Evolutionary conservation across 2,113 vertebrate genomes (phyloP), one percentile per base, ranked within the genome.

Genomic region (Centropus bengalensis): DNA sequence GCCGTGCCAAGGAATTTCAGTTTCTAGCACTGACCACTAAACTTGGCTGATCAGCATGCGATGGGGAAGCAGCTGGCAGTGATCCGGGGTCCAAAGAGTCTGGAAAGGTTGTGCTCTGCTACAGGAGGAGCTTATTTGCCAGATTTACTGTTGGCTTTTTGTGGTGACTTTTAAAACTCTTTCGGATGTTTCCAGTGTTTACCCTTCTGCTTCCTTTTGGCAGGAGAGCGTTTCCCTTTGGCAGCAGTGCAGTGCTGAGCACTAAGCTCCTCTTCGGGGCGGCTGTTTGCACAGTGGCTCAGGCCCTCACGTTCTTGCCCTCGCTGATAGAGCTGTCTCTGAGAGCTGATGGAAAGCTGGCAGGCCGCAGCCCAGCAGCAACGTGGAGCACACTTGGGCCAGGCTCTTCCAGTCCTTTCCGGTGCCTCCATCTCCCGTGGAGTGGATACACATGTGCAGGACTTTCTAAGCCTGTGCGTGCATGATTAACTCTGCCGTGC

Each of bases 301-400:
- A 86, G 89, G 87, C 47, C 38, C 45, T 68, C 44, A 47, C 60
- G 19, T 68, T 93, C 82, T 32, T 70, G 26, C 44, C 33, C 67
- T 62, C 1, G 1, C 73, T 86, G 89, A 93, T 95, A 93, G 87
- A 94, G 95, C 69, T 77, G 60, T 96, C 88, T 85, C 91, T 56
- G 2, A 4, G 63, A n/a, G 32, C 89, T 85, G 86, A 95, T 70
- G 30, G 94, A 95, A 89, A 91, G 79, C 96, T 92, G 90, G 91
- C 75, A 69, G 87, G 87, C 86, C 4, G 1, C 74, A 51, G 68
- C 56, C 55, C 40, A 82, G 93, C 93, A 91, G 88, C 86, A 87
- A 93, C 90, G 89, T 15, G 0, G 36, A 70, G 73, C 93, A 84
- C 38, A 13, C 85, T 92, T 88, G 87, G 70, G 64, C 44, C 40